Conservation (phyloP, 2,888 invertebrate genomes). For the Cacoxenus indagator region DNA sequence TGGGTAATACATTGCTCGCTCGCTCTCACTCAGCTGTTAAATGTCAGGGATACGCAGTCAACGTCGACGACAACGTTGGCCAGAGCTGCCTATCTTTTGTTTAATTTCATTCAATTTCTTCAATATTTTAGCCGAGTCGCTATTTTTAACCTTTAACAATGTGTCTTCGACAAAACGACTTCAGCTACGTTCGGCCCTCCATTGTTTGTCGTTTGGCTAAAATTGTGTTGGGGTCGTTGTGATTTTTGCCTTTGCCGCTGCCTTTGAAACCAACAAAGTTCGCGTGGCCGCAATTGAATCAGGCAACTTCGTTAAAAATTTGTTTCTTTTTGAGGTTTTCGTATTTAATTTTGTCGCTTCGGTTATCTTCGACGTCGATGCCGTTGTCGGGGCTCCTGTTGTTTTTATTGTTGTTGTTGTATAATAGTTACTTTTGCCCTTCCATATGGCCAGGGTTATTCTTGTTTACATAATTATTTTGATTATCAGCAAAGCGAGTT, state of each 20-base stretch:
- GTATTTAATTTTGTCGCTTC: neutral
- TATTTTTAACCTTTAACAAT: neutral
- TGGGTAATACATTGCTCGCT: neutral
- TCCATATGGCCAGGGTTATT: neutral
- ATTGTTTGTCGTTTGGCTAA: neutral
- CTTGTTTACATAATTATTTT: conserved; percentile 46
- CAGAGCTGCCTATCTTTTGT: neutral
- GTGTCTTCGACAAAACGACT: neutral
- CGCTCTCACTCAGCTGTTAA: conserved; percentile 26
- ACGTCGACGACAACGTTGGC: conserved; percentile 29
- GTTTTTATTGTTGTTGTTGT: conserved; percentile 3
- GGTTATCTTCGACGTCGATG: no score
- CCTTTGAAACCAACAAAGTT: no score
- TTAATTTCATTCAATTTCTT: conserved; percentile 7
- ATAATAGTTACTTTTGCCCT: neutral
- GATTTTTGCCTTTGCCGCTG: no score
- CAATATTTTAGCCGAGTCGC: neutral
- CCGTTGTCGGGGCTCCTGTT: neutral
- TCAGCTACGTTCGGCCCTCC: no score
- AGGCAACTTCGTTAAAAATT: neutral
- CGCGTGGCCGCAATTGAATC: no score
- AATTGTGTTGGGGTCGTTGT: neutral
- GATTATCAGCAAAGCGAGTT: conserved; percentile 43
- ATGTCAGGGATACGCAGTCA: conserved; percentile 48
- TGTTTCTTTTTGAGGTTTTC: conserved; percentile 30